Base-by-base conservation (phyloP, 2,113 vertebrate genomes). In the Solea solea region DNA sequence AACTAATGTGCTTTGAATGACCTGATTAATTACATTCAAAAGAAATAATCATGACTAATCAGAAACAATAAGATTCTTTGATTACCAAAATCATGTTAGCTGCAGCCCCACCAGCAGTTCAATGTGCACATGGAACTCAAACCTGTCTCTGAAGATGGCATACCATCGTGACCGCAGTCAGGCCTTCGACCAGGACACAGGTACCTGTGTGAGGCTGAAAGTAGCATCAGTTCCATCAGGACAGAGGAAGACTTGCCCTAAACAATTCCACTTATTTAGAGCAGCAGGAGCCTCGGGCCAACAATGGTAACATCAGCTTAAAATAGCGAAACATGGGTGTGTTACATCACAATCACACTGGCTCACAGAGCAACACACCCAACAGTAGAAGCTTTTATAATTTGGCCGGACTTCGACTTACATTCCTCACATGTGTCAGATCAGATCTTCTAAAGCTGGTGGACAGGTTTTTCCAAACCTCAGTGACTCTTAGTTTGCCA, bases 331-430 rank as follows among this genome's bases (percentile, higher is more conserved):
- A n/a, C n/a, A 48, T 0, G 11, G 16, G 14, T 21, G 21, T 73
- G 60, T 70, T 59, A 7, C 59, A 54, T 41, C 3, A 28, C 27
- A n/a, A 49, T 46, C 50, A n/a, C 34, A 69, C 25, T 28, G 34
- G 14, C 5, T 59, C 14, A 28, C 12, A 13, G 28, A 44, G 42
- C 40, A 62, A 59, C 60, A 42, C 72, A 69, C 78, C 72, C 56
- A 66, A 11, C 28, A 34, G 34, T 34, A 57, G 2, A 21, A 28
- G 41, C 25, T 44, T 8, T 7, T 13, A 52, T 21, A 45, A 34
- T 13, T 15, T 21, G 3, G 34, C 2, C 5, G 25, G 50, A 15
- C 39, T 39, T 8, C 51, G n/a, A 3, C 2, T 59, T 49, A 49
- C 1, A 13, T 65, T 69, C 21, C n/a, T 45, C 14, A 21, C 27